phyloP scores from a whole-genome alignment of 2,888 invertebrate species.

The Allophyes oxyacanthae region DNA sequence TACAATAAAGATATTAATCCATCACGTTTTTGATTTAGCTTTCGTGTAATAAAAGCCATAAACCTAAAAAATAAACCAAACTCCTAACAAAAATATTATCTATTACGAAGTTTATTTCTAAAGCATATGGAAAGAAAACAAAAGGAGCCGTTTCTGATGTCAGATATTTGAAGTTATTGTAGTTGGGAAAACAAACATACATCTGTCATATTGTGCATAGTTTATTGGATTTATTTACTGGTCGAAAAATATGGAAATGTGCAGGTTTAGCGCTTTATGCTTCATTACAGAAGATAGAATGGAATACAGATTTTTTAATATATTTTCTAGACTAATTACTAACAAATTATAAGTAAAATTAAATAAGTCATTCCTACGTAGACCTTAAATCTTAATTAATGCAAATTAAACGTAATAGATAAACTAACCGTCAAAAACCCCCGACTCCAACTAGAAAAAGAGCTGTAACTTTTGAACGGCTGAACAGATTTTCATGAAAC shows the following conservation, averaged over 20 bases:
- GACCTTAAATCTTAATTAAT: too few species aligned
- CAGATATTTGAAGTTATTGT: slow-evolving; percentile 44
- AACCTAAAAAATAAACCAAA: slow-evolving; percentile 33
- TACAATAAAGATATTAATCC: not conserved
- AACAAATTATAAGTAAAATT: too few species aligned
- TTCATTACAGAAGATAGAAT: too few species aligned
- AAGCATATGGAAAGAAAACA: slow-evolving; percentile 54
- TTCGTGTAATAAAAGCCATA: not conserved
- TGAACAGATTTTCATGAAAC: too few species aligned
- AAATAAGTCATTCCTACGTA: too few species aligned
- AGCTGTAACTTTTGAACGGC: too few species aligned
- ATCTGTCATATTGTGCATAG: slow-evolving; percentile 46
- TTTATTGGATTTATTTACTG: slow-evolving; percentile 54
- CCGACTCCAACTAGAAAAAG: too few species aligned
- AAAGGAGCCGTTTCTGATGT: slow-evolving; percentile 32
- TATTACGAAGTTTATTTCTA: slow-evolving; percentile 47
- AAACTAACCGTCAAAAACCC: too few species aligned
- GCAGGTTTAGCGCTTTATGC: not conserved
- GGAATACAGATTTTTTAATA: too few species aligned
- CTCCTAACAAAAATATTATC: slow-evolving; percentile 36
- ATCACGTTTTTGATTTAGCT: not conserved
- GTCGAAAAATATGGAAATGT: slow-evolving; percentile 14
- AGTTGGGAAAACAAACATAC: slow-evolving; percentile 55
- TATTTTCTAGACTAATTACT: too few species aligned
- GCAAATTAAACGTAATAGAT: too few species aligned